phyloP scores from a whole-genome alignment of 2,113 vertebrate genomes.

The Tychaedon coryphoeus region DNA sequence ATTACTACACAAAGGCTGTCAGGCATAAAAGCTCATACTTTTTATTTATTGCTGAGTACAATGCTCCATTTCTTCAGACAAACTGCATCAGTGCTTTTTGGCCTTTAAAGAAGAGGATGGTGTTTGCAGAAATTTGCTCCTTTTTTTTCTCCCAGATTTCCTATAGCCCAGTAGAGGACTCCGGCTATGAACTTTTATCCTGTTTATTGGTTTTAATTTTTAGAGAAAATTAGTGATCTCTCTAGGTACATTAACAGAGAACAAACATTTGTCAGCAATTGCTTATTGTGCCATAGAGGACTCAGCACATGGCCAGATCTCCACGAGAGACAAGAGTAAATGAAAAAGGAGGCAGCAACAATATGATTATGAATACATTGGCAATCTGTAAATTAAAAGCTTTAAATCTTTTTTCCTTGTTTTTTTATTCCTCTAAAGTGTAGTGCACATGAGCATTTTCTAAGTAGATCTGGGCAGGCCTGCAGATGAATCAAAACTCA shows the following conservation, averaged over 20 bases:
- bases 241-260: background rate
- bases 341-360: background rate
- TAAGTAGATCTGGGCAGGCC: background rate
- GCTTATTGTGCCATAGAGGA: background rate
- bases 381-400: conserved; percentile 8
- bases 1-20: background rate
- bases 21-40: background rate
- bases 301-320: background rate
- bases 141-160: background rate
- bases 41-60: background rate
- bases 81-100: background rate
- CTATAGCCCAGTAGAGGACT: background rate
- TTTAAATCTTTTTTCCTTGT: background rate
- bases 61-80: background rate
- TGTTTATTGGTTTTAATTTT: background rate
- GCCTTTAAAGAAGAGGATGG: background rate
- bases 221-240: background rate
- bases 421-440: background rate
- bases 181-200: background rate
- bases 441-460: background rate
- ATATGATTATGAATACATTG: background rate
- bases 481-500: background rate
- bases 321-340: background rate
- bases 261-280: background rate
- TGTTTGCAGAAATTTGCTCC: background rate